phyloP scores from a whole-genome alignment of 2,888 invertebrate genomes.

The Lycophotia porphyrea region DNA sequence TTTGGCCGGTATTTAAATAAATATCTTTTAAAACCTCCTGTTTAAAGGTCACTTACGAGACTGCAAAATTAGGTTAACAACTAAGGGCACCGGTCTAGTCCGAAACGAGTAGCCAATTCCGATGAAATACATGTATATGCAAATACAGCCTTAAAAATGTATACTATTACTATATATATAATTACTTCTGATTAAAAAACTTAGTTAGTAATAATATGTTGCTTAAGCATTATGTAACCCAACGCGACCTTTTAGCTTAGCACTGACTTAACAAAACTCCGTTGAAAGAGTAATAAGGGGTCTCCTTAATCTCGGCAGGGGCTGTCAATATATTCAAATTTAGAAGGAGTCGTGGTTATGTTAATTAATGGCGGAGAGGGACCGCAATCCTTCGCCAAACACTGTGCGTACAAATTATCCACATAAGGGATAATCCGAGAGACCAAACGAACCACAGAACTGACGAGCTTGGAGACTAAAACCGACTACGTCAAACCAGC shows the following conservation, averaged over 20 bases:
- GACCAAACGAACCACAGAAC: conserved; percentile 45
- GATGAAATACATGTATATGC: neutral
- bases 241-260: conserved; percentile 40
- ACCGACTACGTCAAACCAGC: conserved; percentile 23
- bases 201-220: conserved; percentile 36
- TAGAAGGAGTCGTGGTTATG: conserved; percentile 52
- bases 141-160: neutral
- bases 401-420: conserved; percentile 60
- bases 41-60: neutral
- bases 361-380: conserved; percentile 57
- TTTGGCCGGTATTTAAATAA: neutral
- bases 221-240: conserved; percentile 10
- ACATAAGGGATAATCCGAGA: conserved; percentile 55
- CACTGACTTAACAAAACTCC: conserved; percentile 43
- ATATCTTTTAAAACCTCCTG: neutral
- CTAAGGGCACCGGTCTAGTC: neutral
- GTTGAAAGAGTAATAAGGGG: conserved; percentile 43
- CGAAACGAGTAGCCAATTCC: neutral
- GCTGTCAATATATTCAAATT: conserved; percentile 54
- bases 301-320: conserved; percentile 31
- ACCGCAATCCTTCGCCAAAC: conserved; percentile 56
- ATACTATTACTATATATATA: neutral
- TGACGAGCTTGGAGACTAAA: conserved; percentile 15
- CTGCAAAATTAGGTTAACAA: neutral
- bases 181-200: conserved; percentile 23